Percentiles rank a stretch among this genome's conserved stretches.
phyloP scores from a whole-genome alignment of 2,888 invertebrate species.

The Heliconius aoede region DNA sequence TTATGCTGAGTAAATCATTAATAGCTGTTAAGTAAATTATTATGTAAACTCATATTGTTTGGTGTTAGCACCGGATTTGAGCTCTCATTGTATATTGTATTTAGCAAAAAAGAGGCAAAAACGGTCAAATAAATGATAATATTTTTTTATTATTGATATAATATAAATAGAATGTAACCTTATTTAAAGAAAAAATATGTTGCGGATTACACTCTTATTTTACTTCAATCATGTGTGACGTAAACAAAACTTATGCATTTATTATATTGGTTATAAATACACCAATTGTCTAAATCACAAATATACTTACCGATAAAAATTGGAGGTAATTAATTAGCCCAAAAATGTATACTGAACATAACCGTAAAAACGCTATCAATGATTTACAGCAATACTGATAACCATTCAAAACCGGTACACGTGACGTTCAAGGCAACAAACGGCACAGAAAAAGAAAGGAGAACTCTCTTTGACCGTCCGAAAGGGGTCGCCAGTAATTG shows the following conservation, averaged over 20 bases:
- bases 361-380: neutral
- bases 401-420: neutral
- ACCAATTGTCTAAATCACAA: neutral
- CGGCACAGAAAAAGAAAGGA: neutral
- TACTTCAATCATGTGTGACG: too few species aligned
- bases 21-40: constrained; percentile 43
- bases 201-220: too few species aligned
- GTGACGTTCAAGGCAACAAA: neutral
- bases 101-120: constrained; percentile 5
- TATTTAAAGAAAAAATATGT: too few species aligned
- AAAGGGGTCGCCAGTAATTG: constrained; percentile 39
- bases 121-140: neutral
- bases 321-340: neutral
- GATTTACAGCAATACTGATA: neutral
- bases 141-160: neutral
- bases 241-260: too few species aligned
- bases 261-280: too few species aligned
- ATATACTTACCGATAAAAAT: neutral
- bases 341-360: neutral
- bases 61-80: constrained; percentile 34
- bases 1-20: constrained; percentile 45
- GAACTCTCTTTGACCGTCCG: constrained; percentile 28
- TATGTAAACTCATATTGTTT: constrained; percentile 39
- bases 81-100: constrained; percentile 30
- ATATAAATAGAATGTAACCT: neutral